Percentiles rank a stretch among this genome's conserved stretches.
These are phyloP conservation scores for Macrophya annulata DNA, from an alignment of 2,888 invertebrate genomes.

Conservation along the genomic window DNA sequence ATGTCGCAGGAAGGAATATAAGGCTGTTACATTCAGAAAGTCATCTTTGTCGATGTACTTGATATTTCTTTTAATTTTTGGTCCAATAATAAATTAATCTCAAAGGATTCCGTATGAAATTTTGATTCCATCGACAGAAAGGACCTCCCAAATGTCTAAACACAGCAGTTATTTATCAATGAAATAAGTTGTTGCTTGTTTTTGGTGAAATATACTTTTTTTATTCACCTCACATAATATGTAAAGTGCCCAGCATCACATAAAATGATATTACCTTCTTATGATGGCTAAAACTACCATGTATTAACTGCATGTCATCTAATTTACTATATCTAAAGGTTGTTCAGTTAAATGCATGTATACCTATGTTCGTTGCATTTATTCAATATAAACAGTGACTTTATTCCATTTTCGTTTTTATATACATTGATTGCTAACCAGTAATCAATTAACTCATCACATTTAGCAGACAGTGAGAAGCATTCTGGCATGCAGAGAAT, in stretches of 20 bases:
- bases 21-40: slow-evolving; percentile 78
- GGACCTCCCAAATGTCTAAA: slow-evolving; percentile 77
- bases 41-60: slow-evolving; percentile 72
- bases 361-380: slow-evolving; percentile 21
- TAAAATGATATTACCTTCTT: slow-evolving; percentile 64
- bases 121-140: slow-evolving; percentile 70
- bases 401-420: slow-evolving; percentile 50
- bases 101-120: slow-evolving; percentile 36
- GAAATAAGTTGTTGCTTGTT: slow-evolving; percentile 76
- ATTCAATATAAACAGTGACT: slow-evolving; percentile 45
- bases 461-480: slow-evolving; percentile 5
- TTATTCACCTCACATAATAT: slow-evolving; percentile 78
- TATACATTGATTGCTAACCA: slow-evolving; percentile 18
- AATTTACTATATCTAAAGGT: slow-evolving; percentile 59
- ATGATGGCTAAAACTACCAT: slow-evolving; percentile 66
- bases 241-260: slow-evolving; percentile 76
- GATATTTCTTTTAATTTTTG: neutral
- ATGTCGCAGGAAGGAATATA: slow-evolving; percentile 77
- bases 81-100: slow-evolving; percentile 4
- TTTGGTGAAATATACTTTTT: slow-evolving; percentile 76
- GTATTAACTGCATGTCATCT: slow-evolving; percentile 51
- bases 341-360: slow-evolving; percentile 67
- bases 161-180: slow-evolving; percentile 76
- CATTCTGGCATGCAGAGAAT: slow-evolving; percentile 23
- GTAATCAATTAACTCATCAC: slow-evolving; percentile 22